These are phyloP conservation scores for Synanthedon andrenaeformis DNA, from an alignment of 2,888 invertebrate genomes.

Conservation along the genomic window DNA sequence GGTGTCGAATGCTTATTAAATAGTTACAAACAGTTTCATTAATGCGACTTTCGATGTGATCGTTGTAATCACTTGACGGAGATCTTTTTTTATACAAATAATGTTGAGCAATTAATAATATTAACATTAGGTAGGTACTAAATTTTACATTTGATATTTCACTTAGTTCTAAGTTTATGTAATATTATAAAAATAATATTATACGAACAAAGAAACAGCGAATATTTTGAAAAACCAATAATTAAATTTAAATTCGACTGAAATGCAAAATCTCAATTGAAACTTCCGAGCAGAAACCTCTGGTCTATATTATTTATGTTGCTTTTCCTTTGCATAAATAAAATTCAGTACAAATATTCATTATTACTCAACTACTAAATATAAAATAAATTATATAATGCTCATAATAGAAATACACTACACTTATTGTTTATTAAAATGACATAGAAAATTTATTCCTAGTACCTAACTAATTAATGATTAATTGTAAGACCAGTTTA, in stretches of 20 bases:
- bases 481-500: conserved; percentile 44
- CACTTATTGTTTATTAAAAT: conserved; percentile 56
- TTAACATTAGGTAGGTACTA: conserved; percentile 18
- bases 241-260: conserved; percentile 13
- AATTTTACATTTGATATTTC: conserved; percentile 13
- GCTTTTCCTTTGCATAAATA: conserved; percentile 26
- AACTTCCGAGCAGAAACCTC: too few species aligned
- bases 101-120: conserved; percentile 52
- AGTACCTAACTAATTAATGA: conserved; percentile 40
- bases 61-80: neutral
- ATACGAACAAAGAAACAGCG: conserved; percentile 24
- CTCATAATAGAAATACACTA: conserved; percentile 56
- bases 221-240: conserved; percentile 20
- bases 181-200: conserved; percentile 17
- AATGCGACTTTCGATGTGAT: neutral
- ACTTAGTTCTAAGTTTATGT: conserved; percentile 27
- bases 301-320: too few species aligned
- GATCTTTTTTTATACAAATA: neutral
- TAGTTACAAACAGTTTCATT: conserved; percentile 40
- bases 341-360: conserved; percentile 51
- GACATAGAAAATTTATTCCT: conserved; percentile 67
- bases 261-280: too few species aligned
- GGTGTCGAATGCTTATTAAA: conserved; percentile 49
- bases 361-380: conserved; percentile 50
- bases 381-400: conserved; percentile 62